These are phyloP conservation scores for Eleginops maclovinus DNA, from an alignment of 2,113 vertebrate genomes.

Conservation along the genomic window DNA sequence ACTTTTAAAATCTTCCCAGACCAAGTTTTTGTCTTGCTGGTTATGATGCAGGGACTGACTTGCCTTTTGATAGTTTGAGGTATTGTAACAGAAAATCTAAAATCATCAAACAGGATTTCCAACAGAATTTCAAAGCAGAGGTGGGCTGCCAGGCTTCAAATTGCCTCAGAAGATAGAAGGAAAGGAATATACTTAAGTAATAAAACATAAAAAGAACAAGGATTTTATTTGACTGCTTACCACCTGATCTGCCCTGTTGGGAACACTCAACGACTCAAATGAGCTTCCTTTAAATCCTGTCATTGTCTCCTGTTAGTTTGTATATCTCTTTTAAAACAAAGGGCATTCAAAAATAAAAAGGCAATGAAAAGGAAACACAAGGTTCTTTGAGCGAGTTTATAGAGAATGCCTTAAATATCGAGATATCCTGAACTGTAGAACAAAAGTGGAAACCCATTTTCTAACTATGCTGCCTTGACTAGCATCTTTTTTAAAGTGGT, in stretches of 20 bases:
- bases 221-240: background rate
- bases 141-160: background rate
- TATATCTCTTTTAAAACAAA: background rate
- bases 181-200: background rate
- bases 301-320: slow-evolving; percentile 1
- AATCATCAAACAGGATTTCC: background rate
- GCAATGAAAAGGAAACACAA: background rate
- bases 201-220: background rate
- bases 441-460: background rate
- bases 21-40: background rate
- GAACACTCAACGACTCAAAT: background rate
- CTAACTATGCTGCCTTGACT: background rate
- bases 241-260: background rate
- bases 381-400: background rate
- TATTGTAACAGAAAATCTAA: background rate
- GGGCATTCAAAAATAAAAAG: background rate
- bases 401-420: background rate
- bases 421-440: background rate
- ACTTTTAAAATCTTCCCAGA: background rate
- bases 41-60: background rate
- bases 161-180: background rate
- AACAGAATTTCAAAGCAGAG: slow-evolving; percentile 6
- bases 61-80: background rate
- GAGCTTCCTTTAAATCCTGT: background rate
- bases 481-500: background rate